Evolutionary conservation across 1,140 invertebrate species (phyloP), one percentile per base, ranked within the genome.

Genomic region (Pissodes strobi): DNA sequence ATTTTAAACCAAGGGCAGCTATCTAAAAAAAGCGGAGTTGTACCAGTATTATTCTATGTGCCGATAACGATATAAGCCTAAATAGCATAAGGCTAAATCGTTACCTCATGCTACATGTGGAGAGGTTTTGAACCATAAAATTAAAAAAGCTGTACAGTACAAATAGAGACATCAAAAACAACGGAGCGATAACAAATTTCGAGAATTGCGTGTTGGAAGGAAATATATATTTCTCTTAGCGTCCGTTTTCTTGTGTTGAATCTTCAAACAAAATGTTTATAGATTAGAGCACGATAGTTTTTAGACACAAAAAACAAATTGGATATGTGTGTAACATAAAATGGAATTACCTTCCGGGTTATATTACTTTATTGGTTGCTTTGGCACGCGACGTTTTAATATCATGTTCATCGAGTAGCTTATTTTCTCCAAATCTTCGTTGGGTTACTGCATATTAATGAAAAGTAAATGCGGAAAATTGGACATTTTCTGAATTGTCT

Each of bases 141-240:
- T 48, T 48, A 48, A 19, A 22, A 48, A 48, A 23, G 45, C 45
- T 8, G 10, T 23, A 12, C 21, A 12, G 10, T 23, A 23, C 21
- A 48, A 48, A 58, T 58, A 46, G 41, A 58, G 55, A 58, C 41
- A 27, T 37, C 18, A 22, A 13, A 4, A 56, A 39, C 34, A 41
- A 41, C 37, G 21, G 10, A 22, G n/a, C 10, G 55, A 39, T 21
- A 59, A 48, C 41, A 59, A 59, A 46, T 48, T 59, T 59, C 10
- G 39, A 46, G 56, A 43, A 59, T 59, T 34, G 43, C 41, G 56
- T 59, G 43, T 46, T 41, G 10, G 17, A 10, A 18, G 56, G 13
- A 46, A 59, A 59, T 59, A 59, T 58, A 45, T 59, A 59, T 59
- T 59, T 48, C 43, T 25, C 46, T 59, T 59, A 41, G 27, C 34